phyloP scores from a whole-genome alignment of 2,888 invertebrate species.

The Aspidiotus destructor region DNA sequence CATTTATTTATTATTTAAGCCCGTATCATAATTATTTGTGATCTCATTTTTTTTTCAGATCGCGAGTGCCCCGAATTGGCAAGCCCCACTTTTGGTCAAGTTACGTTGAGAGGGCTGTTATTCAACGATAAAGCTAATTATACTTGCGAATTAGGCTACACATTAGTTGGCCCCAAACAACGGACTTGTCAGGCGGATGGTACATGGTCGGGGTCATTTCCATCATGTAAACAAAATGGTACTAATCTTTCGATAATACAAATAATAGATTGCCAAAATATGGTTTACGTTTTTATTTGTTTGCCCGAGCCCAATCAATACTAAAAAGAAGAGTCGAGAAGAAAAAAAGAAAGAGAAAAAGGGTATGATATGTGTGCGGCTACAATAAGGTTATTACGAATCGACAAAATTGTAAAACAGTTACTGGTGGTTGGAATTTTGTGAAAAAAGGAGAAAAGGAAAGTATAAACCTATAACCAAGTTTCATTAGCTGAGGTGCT shows the following conservation, averaged over 20 bases:
- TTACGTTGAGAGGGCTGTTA: conserved; percentile 62
- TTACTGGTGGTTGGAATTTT: too few species aligned
- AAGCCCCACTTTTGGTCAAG: conserved; percentile 66
- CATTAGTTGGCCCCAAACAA: conserved; percentile 75
- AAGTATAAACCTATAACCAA: too few species aligned
- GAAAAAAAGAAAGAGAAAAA: too few species aligned
- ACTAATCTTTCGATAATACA: conserved; percentile 41
- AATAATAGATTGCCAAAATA: not conserved
- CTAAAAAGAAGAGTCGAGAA: not conserved
- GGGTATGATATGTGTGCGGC: too few species aligned
- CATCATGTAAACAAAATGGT: conserved; percentile 77
- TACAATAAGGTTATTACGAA: too few species aligned
- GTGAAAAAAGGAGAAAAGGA: too few species aligned
- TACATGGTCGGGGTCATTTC: conserved; percentile 73
- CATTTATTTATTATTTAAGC: not conserved
- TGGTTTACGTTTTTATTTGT: not conserved
- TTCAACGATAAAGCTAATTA: conserved; percentile 78
- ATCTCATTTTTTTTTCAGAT: conserved; percentile 48
- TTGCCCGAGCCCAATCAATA: not conserved
- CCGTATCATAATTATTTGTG: too few species aligned
- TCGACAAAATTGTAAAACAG: too few species aligned
- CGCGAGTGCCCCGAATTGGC: conserved; percentile 75
- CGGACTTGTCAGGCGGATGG: conserved; percentile 88
- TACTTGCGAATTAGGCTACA: conserved; percentile 78
- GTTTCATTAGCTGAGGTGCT: too few species aligned